Conservation (phyloP, 2,113 vertebrate genomes). For the Dunckerocampus dactyliophorus region DNA sequence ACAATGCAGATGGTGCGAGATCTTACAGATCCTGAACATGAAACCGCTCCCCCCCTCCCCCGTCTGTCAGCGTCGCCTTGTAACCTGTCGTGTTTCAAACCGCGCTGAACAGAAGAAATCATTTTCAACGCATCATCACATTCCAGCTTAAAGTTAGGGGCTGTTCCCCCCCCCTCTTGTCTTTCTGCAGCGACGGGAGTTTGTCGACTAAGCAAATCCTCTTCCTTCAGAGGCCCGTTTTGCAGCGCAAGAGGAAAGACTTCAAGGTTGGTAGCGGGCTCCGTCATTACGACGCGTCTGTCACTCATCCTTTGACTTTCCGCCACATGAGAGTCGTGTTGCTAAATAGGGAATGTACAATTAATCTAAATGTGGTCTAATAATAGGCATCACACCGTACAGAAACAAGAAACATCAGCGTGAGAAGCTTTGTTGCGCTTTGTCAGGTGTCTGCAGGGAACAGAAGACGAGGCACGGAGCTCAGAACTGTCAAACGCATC, state of each 20-base stretch:
- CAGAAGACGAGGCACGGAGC: slow-evolving; percentile 32
- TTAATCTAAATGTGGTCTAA: slow-evolving; percentile 55
- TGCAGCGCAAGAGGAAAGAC: slow-evolving; percentile 92
- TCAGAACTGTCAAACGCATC: slow-evolving; percentile 36
- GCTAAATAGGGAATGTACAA: slow-evolving; percentile 61
- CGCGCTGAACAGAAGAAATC: slow-evolving; percentile 15
- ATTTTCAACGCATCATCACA: slow-evolving; percentile 20
- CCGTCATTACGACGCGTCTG: slow-evolving; percentile 28
- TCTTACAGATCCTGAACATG: slow-evolving; percentile 50
- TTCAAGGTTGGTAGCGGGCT: slow-evolving; percentile 77
- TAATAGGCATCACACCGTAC: slow-evolving; percentile 57
- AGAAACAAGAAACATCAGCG: slow-evolving; percentile 54
- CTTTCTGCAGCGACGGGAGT: slow-evolving; percentile 83
- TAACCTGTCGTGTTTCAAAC: slow-evolving; percentile 40
- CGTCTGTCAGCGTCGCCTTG: slow-evolving; percentile 31
- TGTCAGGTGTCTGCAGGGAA: slow-evolving; percentile 65
- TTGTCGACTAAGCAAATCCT: slow-evolving; percentile 96
- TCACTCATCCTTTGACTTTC: slow-evolving; percentile 55
- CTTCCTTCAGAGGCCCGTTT: slow-evolving; percentile 92
- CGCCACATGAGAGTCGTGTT: slow-evolving; percentile 42
- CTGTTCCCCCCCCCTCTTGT: slow-evolving; percentile 22
- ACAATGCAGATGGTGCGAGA: slow-evolving; percentile 42
- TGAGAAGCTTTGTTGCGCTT: slow-evolving; percentile 59
- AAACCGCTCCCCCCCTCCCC: slow-evolving; percentile 17
- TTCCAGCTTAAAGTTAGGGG: slow-evolving; percentile 25